Evolutionary conservation across 2,888 invertebrate genomes (phyloP).

Genomic region (Lasioglossum lativentre): DNA sequence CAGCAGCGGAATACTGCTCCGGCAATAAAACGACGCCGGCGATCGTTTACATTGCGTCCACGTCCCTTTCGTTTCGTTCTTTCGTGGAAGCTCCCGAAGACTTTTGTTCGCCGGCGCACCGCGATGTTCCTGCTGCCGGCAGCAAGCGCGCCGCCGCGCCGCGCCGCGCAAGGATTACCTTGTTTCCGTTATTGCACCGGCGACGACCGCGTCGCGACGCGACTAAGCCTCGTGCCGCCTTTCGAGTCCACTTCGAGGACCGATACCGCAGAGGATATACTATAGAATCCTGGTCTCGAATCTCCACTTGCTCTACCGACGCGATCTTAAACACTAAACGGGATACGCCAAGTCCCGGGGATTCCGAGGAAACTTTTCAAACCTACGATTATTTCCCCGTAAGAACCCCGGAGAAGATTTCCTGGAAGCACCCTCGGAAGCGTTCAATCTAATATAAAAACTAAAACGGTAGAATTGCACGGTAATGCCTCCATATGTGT

Average conservation of each 20-base stretch:
- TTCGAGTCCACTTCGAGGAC: background rate
- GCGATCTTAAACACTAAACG: background rate
- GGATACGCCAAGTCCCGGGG: background rate
- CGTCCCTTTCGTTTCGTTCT: conserved; percentile 52
- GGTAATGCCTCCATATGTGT: background rate
- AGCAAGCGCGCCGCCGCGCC: too few species aligned
- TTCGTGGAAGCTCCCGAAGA: conserved; percentile 48
- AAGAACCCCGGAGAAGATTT: background rate
- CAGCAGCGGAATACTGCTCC: conserved; percentile 35
- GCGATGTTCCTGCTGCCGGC: background rate
- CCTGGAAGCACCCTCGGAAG: background rate
- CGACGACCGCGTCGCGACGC: conserved; percentile 10
- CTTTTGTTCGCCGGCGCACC: conserved; percentile 37
- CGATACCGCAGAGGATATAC: background rate
- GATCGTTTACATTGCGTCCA: conserved; percentile 69
- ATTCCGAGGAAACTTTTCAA: background rate
- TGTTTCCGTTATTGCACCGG: conserved; percentile 53
- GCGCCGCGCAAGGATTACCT: conserved; percentile 42
- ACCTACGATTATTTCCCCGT: background rate
- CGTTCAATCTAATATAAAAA: background rate
- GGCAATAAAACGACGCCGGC: conserved; percentile 48
- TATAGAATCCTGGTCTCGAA: conserved; percentile 5
- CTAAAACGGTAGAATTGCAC: background rate
- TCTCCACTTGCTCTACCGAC: background rate
- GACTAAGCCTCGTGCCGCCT: conserved; percentile 1